Conservation (phyloP, 2,888 invertebrate genomes). For the Ypsolopha sequella region DNA sequence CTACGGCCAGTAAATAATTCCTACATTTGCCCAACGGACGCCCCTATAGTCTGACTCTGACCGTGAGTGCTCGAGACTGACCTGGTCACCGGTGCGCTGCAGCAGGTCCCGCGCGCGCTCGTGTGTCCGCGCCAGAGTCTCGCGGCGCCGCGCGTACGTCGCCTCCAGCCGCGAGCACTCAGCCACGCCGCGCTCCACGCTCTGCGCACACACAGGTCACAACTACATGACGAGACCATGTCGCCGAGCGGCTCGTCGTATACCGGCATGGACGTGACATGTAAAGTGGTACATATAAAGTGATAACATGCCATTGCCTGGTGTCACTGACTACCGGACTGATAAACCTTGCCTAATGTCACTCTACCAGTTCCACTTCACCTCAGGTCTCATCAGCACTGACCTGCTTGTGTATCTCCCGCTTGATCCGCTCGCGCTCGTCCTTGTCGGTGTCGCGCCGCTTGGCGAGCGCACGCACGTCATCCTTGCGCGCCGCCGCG, state of each 20-base stretch:
- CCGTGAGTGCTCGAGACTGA: too few relatives aligned
- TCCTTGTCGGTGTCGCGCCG: slow-evolving; percentile 92
- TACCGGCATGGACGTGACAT: too few relatives aligned
- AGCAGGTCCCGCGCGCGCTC: slow-evolving; percentile 79
- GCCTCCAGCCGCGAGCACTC: slow-evolving; percentile 87
- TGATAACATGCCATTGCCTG: too few relatives aligned
- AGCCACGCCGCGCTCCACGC: slow-evolving; percentile 91
- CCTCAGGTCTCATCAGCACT: too few relatives aligned
- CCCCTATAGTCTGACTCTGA: too few relatives aligned
- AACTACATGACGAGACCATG: too few relatives aligned
- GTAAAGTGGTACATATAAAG: too few relatives aligned
- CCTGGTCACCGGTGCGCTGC: slow-evolving; percentile 49
- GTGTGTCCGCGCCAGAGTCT: slow-evolving; percentile 83
- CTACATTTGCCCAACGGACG: too few relatives aligned
- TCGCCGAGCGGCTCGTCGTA: neutral
- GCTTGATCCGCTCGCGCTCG: slow-evolving; percentile 87
- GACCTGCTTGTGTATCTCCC: slow-evolving; percentile 78
- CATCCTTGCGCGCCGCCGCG: slow-evolving; percentile 86
- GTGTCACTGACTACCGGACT: too few relatives aligned
- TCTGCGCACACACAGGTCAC: slow-evolving; percentile 62
- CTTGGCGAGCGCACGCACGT: slow-evolving; percentile 88
- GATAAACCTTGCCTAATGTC: too few relatives aligned
- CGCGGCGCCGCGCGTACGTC: slow-evolving; percentile 80
- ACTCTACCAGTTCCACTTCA: too few relatives aligned
- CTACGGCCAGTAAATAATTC: too few relatives aligned